Conservation (phyloP, 2,888 invertebrate species). For the Caenorhabditis macrosperma region DNA sequence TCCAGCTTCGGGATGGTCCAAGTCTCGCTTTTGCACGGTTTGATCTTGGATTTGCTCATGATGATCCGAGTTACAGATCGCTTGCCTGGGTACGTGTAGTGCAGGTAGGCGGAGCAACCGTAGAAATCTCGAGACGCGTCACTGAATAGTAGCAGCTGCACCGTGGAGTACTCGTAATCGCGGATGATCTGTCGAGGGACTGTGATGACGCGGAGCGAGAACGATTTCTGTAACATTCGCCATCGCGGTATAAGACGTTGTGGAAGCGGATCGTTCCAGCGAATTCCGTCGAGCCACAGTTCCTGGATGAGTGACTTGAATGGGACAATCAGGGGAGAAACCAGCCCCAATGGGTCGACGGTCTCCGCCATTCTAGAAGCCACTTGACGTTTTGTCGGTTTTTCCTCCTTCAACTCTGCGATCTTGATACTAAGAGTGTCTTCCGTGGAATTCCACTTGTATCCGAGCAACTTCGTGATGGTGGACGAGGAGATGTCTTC, state of each 20-base stretch:
- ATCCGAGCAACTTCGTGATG: slow-evolving; percentile 39
- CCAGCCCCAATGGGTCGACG: slow-evolving; percentile 45
- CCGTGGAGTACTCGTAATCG: not conserved
- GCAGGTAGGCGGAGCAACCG: slow-evolving; percentile 22
- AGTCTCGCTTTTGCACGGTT: not conserved
- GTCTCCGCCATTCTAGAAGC: not conserved
- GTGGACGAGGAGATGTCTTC: not conserved
- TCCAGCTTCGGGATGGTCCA: slow-evolving; percentile 57
- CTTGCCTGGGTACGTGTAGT: not conserved
- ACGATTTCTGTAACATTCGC: not conserved
- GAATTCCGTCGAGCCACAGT: not conserved
- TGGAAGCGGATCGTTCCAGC: slow-evolving; percentile 25
- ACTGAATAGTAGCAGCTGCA: slow-evolving; percentile 21
- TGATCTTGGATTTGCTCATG: slow-evolving; percentile 34
- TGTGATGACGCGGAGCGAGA: not conserved
- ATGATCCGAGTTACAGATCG: not conserved
- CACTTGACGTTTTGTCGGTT: slow-evolving; percentile 23
- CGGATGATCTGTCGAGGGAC: slow-evolving; percentile 3
- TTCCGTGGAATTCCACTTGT: slow-evolving; percentile 24
- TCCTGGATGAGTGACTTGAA: slow-evolving; percentile 25
- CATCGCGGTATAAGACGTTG: slow-evolving; percentile 2
- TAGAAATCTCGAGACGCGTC: slow-evolving; percentile 31
- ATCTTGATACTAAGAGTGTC: slow-evolving; percentile 18
- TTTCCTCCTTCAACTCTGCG: not conserved
- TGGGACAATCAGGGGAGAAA: slow-evolving; percentile 23